Conservation (phyloP, 2,888 invertebrate genomes). For the Gari tellinella region DNA sequence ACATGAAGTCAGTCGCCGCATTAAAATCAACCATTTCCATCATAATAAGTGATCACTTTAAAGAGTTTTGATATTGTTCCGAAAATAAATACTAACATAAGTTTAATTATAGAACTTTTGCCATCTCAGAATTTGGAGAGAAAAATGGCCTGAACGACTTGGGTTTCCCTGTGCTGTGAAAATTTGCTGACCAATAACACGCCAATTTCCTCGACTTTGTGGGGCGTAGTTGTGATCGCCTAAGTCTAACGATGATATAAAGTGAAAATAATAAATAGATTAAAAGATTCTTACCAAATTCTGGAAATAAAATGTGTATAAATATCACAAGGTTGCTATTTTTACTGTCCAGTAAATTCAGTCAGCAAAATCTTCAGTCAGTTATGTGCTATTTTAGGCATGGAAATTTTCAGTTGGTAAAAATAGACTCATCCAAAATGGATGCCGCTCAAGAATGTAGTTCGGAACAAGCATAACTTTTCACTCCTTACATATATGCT, state of each 20-base stretch:
- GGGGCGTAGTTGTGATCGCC: too few species aligned
- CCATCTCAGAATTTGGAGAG: constrained; percentile 14
- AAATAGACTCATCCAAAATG: constrained; percentile 58
- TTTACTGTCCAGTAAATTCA: constrained; percentile 82
- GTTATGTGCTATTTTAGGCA: constrained; percentile 60
- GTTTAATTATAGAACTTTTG: constrained; percentile 49
- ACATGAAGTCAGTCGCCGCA: too few species aligned
- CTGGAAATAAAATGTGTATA: constrained; percentile 68
- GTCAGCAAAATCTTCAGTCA: constrained; percentile 50
- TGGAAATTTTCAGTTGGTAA: constrained; percentile 61
- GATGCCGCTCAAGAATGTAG: constrained; percentile 54
- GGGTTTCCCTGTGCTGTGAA: constrained; percentile 17
- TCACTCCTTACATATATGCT: too few species aligned
- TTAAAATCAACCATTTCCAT: neutral
- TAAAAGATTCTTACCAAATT: constrained; percentile 66
- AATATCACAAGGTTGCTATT: constrained; percentile 79
- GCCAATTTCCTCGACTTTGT: constrained; percentile 4
- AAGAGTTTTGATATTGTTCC: constrained; percentile 6
- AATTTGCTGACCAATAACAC: neutral
- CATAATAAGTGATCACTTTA: neutral
- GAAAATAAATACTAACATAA: constrained; percentile 36
- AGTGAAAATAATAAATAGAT: neutral
- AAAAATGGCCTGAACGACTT: constrained; percentile 23
- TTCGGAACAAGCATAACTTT: neutral
- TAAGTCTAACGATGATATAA: too few species aligned